Percentiles rank a stretch among this genome's conserved stretches.
Conservation (phyloP, 2,797 vertebrate species). For the Phataginus tetradactyla region DNA sequence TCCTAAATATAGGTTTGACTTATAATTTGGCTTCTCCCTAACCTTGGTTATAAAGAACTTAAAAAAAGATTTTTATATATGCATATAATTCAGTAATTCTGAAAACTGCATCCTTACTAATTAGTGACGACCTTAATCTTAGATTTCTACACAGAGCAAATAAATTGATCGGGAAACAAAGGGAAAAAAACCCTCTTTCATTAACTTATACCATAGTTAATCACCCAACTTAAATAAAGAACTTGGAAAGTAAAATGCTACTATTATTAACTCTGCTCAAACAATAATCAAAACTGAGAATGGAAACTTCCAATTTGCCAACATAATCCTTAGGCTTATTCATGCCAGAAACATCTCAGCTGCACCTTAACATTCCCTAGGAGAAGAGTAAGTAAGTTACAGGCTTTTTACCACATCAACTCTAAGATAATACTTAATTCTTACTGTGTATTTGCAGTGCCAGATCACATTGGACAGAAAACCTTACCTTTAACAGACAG, state of each 20-base stretch:
- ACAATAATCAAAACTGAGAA: constrained; percentile 71
- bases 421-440: constrained; percentile 63
- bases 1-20: constrained; percentile 54
- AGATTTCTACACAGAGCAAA: constrained; percentile 40
- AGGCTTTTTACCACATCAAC: neutral
- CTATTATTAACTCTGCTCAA: constrained; percentile 53
- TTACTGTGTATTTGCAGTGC: constrained; percentile 12
- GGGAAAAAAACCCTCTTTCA: neutral
- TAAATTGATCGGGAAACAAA: constrained; percentile 51
- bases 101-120: constrained; percentile 34
- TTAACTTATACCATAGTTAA: constrained; percentile 53
- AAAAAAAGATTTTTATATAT: constrained; percentile 44
- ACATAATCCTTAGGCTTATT: constrained; percentile 63
- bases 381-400: constrained; percentile 58
- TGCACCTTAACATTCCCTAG: neutral
- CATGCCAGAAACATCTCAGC: constrained; percentile 49
- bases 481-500: constrained; percentile 33
- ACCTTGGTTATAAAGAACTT: neutral
- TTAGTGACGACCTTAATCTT: constrained; percentile 64
- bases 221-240: constrained; percentile 57
- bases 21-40: constrained; percentile 54
- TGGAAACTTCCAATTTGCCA: constrained; percentile 74
- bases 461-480: constrained; percentile 37
- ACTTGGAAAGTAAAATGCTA: constrained; percentile 73
- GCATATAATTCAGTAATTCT: constrained; percentile 42